Percentiles rank a stretch among this genome's conserved stretches.
phyloP scores from a whole-genome alignment of 2,797 vertebrate genomes.

The Apogon hyalosoma region DNA sequence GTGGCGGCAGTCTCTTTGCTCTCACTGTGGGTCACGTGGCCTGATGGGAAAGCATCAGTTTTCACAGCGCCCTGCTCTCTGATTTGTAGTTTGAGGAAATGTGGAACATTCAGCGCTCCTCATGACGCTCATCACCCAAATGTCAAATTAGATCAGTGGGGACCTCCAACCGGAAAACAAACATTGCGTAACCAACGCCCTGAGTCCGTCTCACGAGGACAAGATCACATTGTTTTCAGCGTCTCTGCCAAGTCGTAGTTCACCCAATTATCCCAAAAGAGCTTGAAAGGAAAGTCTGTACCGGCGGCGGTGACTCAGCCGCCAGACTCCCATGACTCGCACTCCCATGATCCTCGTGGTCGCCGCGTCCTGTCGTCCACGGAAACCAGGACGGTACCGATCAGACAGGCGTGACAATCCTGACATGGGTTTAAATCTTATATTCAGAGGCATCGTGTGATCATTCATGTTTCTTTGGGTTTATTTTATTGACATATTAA shows the following conservation, averaged over 20 bases:
- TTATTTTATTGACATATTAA: too few species aligned
- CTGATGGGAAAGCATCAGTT: conserved; percentile 10
- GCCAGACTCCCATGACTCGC: conserved; percentile 71
- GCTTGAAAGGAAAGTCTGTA: conserved; percentile 58
- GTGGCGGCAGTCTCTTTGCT: conserved; percentile 15
- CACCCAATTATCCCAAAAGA: conserved; percentile 59
- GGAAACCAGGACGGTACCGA: too few species aligned
- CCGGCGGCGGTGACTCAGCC: conserved; percentile 70
- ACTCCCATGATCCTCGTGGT: conserved; percentile 64
- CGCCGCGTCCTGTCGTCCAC: too few species aligned
- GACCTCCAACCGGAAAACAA: conserved; percentile 58
- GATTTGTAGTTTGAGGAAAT: conserved; percentile 65
- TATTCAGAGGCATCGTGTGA: too few species aligned
- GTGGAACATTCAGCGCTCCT: conserved; percentile 68
- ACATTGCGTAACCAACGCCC: conserved; percentile 67
- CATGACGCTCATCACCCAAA: conserved; percentile 79
- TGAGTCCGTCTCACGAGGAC: conserved; percentile 65
- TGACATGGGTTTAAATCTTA: too few species aligned
- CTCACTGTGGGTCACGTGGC: conserved; percentile 1
- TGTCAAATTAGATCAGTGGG: conserved; percentile 79
- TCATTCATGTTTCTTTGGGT: too few species aligned
- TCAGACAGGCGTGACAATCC: too few species aligned
- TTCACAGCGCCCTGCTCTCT: conserved; percentile 29
- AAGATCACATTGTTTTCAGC: conserved; percentile 60
- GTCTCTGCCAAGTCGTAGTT: conserved; percentile 61